A percentile compares a stretch with the other conserved stretches of the same genome.
Evolutionary conservation across 2,113 vertebrate species (phyloP).

Genomic region (Dascyllus trimaculatus): DNA sequence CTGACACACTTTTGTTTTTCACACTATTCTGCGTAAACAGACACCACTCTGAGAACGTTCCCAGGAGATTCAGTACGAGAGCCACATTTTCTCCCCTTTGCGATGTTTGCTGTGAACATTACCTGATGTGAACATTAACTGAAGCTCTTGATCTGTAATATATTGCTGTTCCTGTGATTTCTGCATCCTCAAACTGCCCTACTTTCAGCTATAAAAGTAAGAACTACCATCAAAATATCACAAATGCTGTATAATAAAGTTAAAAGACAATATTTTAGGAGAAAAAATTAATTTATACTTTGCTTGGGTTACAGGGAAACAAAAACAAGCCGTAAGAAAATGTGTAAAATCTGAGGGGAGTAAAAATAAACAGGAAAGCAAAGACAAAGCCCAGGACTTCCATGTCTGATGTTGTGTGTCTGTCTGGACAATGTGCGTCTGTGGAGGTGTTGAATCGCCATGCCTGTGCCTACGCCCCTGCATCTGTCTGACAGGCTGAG

Average conservation of each 20-base stretch:
- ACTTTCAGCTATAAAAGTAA: not conserved
- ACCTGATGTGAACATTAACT: no score
- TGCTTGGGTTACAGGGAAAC: constrained; percentile 39
- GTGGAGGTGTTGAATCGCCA: not conserved
- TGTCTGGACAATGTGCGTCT: constrained; percentile 1
- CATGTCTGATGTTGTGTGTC: not conserved
- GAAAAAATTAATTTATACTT: constrained; percentile 67
- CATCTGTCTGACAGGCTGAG: constrained; percentile 86
- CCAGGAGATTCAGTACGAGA: no score
- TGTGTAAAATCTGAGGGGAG: constrained; percentile 10
- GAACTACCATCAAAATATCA: no score
- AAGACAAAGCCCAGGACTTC: constrained; percentile 10
- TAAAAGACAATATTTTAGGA: not conserved
- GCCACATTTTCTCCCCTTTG: no score
- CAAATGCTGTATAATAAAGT: no score
- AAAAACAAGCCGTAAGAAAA: constrained; percentile 40
- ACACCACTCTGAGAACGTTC: no score
- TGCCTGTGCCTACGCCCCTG: constrained; percentile 86
- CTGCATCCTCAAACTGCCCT: not conserved
- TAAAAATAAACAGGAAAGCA: constrained; percentile 5
- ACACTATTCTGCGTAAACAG: no score
- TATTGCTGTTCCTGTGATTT: no score
- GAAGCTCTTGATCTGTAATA: no score
- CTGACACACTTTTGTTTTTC: no score
- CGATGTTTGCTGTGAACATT: no score